Evolutionary conservation across 1,140 invertebrate species (phyloP).

Genomic region (Archegozetes longisetosus): DNA sequence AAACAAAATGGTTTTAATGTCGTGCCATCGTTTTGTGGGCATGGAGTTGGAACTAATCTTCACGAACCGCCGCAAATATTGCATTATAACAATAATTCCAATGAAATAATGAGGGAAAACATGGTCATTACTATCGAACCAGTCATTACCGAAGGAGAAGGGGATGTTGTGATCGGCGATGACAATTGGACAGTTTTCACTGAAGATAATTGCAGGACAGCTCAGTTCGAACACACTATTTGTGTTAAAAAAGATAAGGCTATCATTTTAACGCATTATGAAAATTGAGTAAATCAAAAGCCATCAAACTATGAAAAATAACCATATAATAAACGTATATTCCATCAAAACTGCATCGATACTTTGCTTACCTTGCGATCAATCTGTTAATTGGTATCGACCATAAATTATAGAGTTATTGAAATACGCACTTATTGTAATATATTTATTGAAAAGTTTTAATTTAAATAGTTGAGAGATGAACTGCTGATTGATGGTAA

Average conservation of each 20-base stretch:
- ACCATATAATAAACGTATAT: too few species aligned
- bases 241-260: conserved; percentile 41
- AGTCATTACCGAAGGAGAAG: conserved; percentile 58
- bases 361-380: too few species aligned
- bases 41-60: conserved; percentile 82
- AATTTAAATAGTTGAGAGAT: too few species aligned
- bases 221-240: conserved; percentile 82
- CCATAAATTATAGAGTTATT: too few species aligned
- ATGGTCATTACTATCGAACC: conserved; percentile 94
- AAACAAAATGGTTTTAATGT: conserved; percentile 44
- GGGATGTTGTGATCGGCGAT: conserved; percentile 40
- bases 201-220: conserved; percentile 54
- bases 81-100: conserved; percentile 40
- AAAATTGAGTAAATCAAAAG: too few species aligned
- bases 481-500: too few species aligned
- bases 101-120: conserved; percentile 59
- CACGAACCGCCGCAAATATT: conserved; percentile 79
- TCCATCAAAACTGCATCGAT: too few species aligned
- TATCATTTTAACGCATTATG: conserved; percentile 6
- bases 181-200: conserved; percentile 79
- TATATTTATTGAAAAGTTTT: too few species aligned
- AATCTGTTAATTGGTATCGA: too few species aligned
- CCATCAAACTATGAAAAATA: too few species aligned
- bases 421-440: too few species aligned
- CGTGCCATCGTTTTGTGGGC: conserved; percentile 64